Conservation (phyloP, 2,113 vertebrate species). For the Smithornis capensis region DNA sequence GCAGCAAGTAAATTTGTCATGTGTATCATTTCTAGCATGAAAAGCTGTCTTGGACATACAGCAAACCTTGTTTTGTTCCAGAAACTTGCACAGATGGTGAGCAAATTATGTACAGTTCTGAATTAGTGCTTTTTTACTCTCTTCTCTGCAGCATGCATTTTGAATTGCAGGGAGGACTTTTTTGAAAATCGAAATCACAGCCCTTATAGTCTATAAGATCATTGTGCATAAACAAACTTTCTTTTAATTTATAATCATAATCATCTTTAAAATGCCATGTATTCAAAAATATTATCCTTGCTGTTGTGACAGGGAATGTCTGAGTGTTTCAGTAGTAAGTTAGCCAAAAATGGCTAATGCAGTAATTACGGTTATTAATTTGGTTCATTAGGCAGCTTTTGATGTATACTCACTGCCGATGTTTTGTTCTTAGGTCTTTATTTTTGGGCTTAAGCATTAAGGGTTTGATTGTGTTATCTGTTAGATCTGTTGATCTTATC, state of each 20-base stretch:
- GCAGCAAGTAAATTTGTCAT: neutral
- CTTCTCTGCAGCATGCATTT: neutral
- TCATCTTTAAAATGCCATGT: neutral
- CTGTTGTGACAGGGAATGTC: neutral
- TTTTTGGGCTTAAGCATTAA: neutral
- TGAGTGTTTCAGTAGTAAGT: neutral
- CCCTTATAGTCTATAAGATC: neutral
- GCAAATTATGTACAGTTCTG: conserved; percentile 18
- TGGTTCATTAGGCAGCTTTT: conserved; percentile 11
- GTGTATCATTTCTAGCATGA: neutral
- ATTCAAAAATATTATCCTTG: neutral
- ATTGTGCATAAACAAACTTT: neutral
- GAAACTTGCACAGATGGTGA: conserved; percentile 32
- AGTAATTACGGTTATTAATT: conserved; percentile 25
- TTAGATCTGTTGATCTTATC: neutral
- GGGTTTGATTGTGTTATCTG: neutral
- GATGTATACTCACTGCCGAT: neutral
- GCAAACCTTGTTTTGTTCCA: neutral
- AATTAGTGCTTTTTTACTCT: neutral
- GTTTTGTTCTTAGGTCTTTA: neutral
- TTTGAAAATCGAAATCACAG: neutral
- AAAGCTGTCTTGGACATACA: neutral
- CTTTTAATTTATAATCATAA: neutral
- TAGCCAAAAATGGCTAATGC: neutral
- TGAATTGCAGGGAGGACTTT: neutral